phyloP scores from a whole-genome alignment of 2,797 vertebrate species.

The Dicrostonyx torquatus region DNA sequence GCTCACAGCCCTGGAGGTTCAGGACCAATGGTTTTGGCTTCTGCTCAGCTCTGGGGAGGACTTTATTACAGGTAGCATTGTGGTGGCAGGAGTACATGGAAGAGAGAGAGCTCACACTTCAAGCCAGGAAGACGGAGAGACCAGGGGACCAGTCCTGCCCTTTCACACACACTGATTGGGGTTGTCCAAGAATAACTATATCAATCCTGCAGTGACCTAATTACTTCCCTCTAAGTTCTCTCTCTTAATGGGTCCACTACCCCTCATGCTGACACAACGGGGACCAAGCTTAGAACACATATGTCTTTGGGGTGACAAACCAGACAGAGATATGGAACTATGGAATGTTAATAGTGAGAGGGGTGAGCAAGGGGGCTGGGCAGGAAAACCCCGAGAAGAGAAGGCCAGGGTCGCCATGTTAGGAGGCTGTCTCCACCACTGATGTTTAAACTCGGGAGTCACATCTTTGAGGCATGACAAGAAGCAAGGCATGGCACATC shows the following conservation, averaged over 20 bases:
- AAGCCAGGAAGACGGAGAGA: neutral
- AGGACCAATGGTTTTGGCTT: neutral
- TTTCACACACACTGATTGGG: neutral
- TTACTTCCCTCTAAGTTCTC: neutral
- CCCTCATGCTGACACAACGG: neutral
- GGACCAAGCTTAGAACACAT: neutral
- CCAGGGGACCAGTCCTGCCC: neutral
- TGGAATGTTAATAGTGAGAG: neutral
- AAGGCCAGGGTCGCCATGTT: fast-evolving
- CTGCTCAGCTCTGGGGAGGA: neutral
- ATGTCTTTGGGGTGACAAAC: neutral
- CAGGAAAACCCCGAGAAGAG: neutral
- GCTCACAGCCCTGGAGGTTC: neutral
- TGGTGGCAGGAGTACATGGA: too few species aligned
- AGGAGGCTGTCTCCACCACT: neutral
- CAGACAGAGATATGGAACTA: neutral
- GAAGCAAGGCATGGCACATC: neutral
- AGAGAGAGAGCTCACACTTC: neutral
- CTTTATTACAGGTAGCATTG: neutral
- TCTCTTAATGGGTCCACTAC: neutral
- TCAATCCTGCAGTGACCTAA: neutral
- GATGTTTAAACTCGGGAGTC: neutral
- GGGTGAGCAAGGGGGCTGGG: too few species aligned
- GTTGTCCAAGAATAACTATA: neutral
- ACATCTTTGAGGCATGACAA: neutral